Evolutionary conservation across 2,113 vertebrate species (phyloP), one percentile per base, ranked within the genome.

Genomic region (Noturus placidus): DNA sequence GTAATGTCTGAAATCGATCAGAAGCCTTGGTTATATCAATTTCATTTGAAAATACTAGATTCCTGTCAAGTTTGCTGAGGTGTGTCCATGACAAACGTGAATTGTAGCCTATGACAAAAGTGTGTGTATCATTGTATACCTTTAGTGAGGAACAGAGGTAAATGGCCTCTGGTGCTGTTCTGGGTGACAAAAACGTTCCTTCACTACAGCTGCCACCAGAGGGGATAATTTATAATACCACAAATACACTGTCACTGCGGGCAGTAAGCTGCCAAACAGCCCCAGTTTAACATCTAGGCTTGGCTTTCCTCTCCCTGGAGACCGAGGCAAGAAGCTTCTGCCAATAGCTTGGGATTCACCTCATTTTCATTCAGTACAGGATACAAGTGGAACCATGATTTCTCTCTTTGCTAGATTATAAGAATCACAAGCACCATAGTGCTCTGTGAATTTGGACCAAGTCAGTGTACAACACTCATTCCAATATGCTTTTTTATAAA

Each of bases 201-300:
- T 87, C 69, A 88, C 50, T 54, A 63, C 76, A 76, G 86, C 22
- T 50, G 87, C 82, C 88, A 86, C 86, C 85, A 57, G 82, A 14
- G 79, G 42, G 82, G 86, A 63, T 84, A 91, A 89, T 93, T 93
- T 91, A 91, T 86, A 91, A 67, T 82, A 88, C 74, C 83, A 57
- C 89, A 92, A 92, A 92, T 89, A 92, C 88, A 90, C 80, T 89
- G 91, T 92, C 92, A 92, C 69, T 85, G 80, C 65, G 61, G 88
- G 85, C 76, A 46, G 38, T 20, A 77, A 76, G 61, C 57, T 89
- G 85, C 80, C 85, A 90, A 69, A 88, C 69, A 78, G 85, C 69
- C 57, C 67, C 61, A 79, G 74, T 86, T 90, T 86, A 90, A 79
- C 74, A 87, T 65, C 72, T 80, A 50, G 38, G 54, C 52, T 19